Evolutionary conservation across 2,113 vertebrate genomes (phyloP), one percentile per base, ranked within the genome.

Genomic region (Salvelinus sp.): DNA sequence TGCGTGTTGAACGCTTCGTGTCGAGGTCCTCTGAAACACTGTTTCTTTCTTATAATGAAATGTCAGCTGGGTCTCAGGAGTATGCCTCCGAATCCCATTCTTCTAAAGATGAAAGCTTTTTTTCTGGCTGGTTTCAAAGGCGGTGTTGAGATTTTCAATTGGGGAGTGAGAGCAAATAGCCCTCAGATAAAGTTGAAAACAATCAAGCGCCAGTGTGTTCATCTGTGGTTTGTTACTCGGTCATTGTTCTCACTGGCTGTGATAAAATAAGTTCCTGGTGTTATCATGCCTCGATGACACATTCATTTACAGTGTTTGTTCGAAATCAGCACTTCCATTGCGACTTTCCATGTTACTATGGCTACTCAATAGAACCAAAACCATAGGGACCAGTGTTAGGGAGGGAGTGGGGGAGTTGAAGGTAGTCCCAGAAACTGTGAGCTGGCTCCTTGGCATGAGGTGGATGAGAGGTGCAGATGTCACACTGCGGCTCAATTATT

Each of bases 41-140:
- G 73, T 50, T 67, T 38, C 33, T 88, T 87, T 87, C 73, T 72
- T 76, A 68, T 73, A 18, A 57, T 67, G 38, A 91, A 90, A 91
- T 90, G 89, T 88, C 89, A 91, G 83, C 72, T 9, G 13, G 12
- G 80, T 87, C 89, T 88, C 84, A 2, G 65, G 84, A 90, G 87
- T 38, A 60, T n/a, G 23, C 44, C 22, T 73, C 79, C 54, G 0
- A 69, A 27, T 27, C 75, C 70, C 83, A 76, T 62, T 23, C 76
- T 81, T 79, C 82, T 77, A 47, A 82, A 87, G 85, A 89, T 88
- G 82, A 89, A 82, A 89, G 82, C 83, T 86, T 85, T 81, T 82
- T 78, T 79, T 85, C 87, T 87, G 58, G 79, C 38, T 64, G 10
- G 66, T 81, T 85, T 90, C 81, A 79, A 77, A 85, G 75, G 77